Conservation (phyloP, 2,797 vertebrate genomes). For the Rhinogobio ventralis region DNA sequence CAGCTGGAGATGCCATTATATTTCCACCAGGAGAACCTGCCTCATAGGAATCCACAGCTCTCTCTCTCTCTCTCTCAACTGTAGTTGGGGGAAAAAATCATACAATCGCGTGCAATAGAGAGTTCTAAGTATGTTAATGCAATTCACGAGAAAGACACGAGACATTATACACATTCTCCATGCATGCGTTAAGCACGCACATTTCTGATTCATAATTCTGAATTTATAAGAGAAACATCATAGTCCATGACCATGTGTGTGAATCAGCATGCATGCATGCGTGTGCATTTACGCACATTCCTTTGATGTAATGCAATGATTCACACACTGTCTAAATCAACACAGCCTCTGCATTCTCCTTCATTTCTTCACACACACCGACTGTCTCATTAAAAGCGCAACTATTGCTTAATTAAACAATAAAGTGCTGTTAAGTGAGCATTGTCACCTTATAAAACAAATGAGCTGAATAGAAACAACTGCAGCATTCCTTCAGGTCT, state of each 20-base stretch:
- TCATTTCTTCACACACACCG: background rate
- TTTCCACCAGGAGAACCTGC: conserved; percentile 71
- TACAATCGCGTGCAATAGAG: background rate
- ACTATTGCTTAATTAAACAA: background rate
- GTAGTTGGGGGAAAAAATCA: background rate
- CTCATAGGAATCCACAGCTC: conserved; percentile 71
- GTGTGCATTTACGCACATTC: conserved; percentile 18
- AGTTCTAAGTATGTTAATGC: background rate
- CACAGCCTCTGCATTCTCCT: background rate
- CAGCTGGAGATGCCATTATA: conserved; percentile 63
- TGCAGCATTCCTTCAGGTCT: background rate
- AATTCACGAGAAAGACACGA: background rate
- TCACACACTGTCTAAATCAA: background rate
- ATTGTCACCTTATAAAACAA: background rate
- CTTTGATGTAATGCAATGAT: conserved; percentile 26
- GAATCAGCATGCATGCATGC: conserved; percentile 3
- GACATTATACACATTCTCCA: background rate
- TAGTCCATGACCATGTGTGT: background rate
- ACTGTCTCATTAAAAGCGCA: background rate
- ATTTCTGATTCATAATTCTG: background rate
- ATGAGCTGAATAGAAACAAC: background rate
- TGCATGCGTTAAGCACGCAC: background rate
- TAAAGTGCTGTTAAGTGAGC: background rate
- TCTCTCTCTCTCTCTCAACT: conserved; percentile 7
- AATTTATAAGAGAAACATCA: background rate